Conservation (phyloP, 2,113 vertebrate genomes). For the Ophiodon elongatus region DNA sequence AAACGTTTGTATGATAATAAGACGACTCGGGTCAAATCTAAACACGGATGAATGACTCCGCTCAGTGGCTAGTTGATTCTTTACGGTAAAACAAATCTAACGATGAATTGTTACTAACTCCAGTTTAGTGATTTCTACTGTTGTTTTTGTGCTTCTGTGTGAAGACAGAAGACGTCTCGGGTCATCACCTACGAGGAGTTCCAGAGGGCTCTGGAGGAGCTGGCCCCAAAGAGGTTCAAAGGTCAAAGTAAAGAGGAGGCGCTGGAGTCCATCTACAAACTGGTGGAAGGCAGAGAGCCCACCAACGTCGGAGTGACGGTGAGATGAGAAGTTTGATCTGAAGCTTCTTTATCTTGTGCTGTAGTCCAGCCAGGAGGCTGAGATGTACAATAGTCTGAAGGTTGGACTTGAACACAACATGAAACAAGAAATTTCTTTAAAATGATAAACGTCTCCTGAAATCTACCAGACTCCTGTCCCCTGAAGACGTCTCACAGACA, state of each 20-base stretch:
- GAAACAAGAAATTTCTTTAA: no score
- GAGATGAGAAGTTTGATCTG: slow-evolving; percentile 79
- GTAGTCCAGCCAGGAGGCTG: no score
- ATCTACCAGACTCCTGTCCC: no score
- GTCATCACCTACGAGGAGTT: slow-evolving; percentile 95
- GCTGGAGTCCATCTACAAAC: slow-evolving; percentile 85
- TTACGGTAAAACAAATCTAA: no score
- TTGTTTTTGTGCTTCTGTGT: slow-evolving; percentile 20
- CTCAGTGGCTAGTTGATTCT: no score
- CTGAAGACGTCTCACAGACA: no score
- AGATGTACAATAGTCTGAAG: no score
- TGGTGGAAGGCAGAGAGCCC: slow-evolving; percentile 92
- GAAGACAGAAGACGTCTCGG: slow-evolving; percentile 91
- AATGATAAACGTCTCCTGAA: no score
- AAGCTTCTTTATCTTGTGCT: neutral
- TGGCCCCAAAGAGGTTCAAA: slow-evolving; percentile 93
- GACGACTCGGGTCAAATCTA: no score
- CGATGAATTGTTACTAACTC: no score
- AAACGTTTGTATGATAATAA: no score
- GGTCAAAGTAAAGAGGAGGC: slow-evolving; percentile 93
- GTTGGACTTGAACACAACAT: no score
- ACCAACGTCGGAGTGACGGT: slow-evolving; percentile 92
- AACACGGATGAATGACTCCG: neutral
- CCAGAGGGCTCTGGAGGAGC: slow-evolving; percentile 90
- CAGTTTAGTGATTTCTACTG: neutral